phyloP scores from a whole-genome alignment of 2,888 invertebrate species.

The Diplolepis rosae region DNA sequence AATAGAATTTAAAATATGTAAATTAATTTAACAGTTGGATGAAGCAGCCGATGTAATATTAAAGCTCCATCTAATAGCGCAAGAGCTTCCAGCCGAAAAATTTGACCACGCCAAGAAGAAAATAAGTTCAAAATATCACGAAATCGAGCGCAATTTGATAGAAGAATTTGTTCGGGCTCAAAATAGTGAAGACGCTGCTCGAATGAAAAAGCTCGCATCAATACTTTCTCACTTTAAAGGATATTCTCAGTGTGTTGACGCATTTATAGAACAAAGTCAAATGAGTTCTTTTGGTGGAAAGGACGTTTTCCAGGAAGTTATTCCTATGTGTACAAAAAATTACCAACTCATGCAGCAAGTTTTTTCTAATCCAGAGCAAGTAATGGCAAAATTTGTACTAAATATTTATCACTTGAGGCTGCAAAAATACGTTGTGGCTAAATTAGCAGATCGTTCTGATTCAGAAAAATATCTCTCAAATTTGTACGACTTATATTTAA shows the following conservation, averaged over 20 bases:
- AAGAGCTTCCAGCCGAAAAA: slow-evolving; percentile 92
- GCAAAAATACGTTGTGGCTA: slow-evolving; percentile 88
- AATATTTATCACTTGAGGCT: slow-evolving; percentile 95
- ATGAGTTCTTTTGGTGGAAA: slow-evolving; percentile 89
- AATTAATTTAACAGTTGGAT: slow-evolving; percentile 80
- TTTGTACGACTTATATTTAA: slow-evolving; percentile 91
- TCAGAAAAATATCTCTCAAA: slow-evolving; percentile 92
- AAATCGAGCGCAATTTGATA: slow-evolving; percentile 91
- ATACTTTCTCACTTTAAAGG: slow-evolving; percentile 97
- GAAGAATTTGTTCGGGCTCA: slow-evolving; percentile 96
- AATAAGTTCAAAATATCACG: slow-evolving; percentile 91
- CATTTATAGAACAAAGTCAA: slow-evolving; percentile 97
- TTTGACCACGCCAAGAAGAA: slow-evolving; percentile 90
- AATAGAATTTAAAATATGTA: slow-evolving; percentile 4
- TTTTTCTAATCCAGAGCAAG: slow-evolving; percentile 95
- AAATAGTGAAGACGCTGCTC: slow-evolving; percentile 85
- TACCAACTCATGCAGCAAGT: slow-evolving; percentile 89
- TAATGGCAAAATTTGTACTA: slow-evolving; percentile 97
- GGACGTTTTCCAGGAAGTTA: slow-evolving; percentile 92
- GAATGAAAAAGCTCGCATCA: slow-evolving; percentile 95
- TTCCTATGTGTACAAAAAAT: slow-evolving; percentile 92
- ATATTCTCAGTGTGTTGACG: slow-evolving; percentile 96
- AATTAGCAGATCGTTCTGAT: slow-evolving; percentile 86
- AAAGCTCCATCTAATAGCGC: slow-evolving; percentile 95
- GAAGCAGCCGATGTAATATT: slow-evolving; percentile 98